Percentiles rank a stretch among this genome's conserved stretches.
Conservation (phyloP, 2,888 invertebrate species). For the Ferdinandea cuprea region DNA sequence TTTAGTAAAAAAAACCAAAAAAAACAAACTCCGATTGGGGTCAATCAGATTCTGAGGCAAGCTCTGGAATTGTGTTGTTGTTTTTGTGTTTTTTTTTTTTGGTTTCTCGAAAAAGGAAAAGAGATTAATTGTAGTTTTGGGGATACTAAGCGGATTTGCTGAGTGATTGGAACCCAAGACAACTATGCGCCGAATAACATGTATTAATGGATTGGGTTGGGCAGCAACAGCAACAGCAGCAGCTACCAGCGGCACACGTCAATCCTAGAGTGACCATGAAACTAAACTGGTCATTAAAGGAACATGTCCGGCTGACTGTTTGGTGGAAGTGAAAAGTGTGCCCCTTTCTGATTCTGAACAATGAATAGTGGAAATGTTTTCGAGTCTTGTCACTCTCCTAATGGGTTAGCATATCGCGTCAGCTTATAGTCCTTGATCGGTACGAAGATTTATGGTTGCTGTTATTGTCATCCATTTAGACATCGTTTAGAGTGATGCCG, state of each 20-base stretch:
- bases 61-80: conserved; percentile 16
- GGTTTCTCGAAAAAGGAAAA: conserved; percentile 54
- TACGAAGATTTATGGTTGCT: conserved; percentile 21
- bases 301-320: conserved; percentile 48
- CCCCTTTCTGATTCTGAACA: not conserved
- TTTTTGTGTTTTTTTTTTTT: too few species aligned
- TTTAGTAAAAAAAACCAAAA: conserved; percentile 12
- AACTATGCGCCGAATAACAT: conserved; percentile 31
- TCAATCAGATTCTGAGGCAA: conserved; percentile 63
- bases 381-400: conserved; percentile 43
- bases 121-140: conserved; percentile 62
- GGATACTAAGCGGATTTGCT: conserved; percentile 66
- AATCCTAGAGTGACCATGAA: conserved; percentile 61
- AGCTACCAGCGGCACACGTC: conserved; percentile 37
- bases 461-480: conserved; percentile 3
- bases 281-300: conserved; percentile 58
- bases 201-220: conserved; percentile 63
- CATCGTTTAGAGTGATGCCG: not conserved
- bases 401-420: conserved; percentile 10
- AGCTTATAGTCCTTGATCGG: conserved; percentile 44
- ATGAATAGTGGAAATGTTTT: conserved; percentile 27
- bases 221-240: conserved; percentile 9
- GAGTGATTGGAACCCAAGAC: conserved; percentile 65
- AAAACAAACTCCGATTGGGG: conserved; percentile 48
- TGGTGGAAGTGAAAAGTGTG: conserved; percentile 12